Base-by-base conservation (phyloP, 2,888 invertebrate species). In the Aromia moschata region DNA sequence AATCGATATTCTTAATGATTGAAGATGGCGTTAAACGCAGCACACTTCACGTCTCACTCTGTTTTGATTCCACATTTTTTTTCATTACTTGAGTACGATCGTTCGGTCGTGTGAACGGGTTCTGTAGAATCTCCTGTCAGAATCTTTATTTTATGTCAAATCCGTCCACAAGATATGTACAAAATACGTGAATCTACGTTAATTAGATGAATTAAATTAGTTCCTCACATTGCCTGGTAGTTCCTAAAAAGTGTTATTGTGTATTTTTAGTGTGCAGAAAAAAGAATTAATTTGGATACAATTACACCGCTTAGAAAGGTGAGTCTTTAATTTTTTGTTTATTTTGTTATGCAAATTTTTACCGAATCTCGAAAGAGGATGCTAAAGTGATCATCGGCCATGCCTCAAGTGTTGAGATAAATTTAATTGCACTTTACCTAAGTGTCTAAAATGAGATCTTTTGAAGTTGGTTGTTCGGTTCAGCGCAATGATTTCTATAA, bases 171-270 rank as follows among this genome's bases (percentile, higher is more conserved):
- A 36, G 40, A 41, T 44, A 36, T 53, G 43, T 38, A 20, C 37
- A 49, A 36, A 49, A 49, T 25, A 38, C 33, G 38, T 16, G 15
- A 9, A 38, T 20, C 9, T 30, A 5, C 25, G n/a, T n/a, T 38
- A 20, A 49, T 37, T 38, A 15, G 20, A 49, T 49, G 49, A 49
- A 49, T 49, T 49, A 49, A 49, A 49, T 49, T 49, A 38, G 49
- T 38, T 49, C 25, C 37, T 25, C 37, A 16, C 15, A 25, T 49
- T 49, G 49, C 38, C 38, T 38, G 37, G 15, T 49, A 49, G 49
- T 49, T 49, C 37, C 20, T 38, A 49, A 49, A 20, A 36, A 49
- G 49, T 49, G 49, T 38, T 49, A 10, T 49, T 49, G 49, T 49
- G 49, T 38, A 49, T 38, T 20, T 49, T 49, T 38, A 49, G 38